Evolutionary conservation across 1,140 invertebrate species (phyloP), one percentile per base, ranked within the genome.

Genomic region (Drosophila hydei): DNA sequence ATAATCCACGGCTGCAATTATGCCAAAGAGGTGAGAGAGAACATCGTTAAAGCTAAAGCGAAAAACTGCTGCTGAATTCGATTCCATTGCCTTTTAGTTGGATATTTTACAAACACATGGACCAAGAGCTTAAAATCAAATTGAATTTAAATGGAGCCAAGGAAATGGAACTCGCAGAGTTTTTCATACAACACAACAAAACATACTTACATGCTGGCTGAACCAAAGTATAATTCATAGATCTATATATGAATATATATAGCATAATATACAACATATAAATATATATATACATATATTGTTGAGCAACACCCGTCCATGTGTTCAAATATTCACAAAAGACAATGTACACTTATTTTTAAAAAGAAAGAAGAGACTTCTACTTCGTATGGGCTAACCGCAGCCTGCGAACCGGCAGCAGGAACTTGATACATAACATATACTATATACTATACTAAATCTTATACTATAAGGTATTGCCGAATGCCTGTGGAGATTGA

Each of bases 91-190:
- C 87, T 79, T 87, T 76, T 71, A 45, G 55, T 72, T 50, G 55
- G 64, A 79, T 87, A 88, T 88, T 88, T 90, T 80, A 56, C 52
- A 77, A 78, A 88, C 88, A 90, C 88, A 90, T 90, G 88, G 88
- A 90, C 81, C 59, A 88, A 75, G 70, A 73, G 68, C 50, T 58
- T 52, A 64, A 72, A 72, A 71, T 74, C 23, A 75, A 40, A 11
- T 48, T 55, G 38, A 18, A 40, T 60, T 67, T 36, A 12, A 68
- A 77, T 42, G 18, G 43, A 88, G 89, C 73, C 77, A 89, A 91
- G 85, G 89, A 89, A 90, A 91, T 91, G 77, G 76, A 91, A 91
- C 89, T 80, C 72, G 83, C 83, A 88, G 78, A 80, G 74, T 75
- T 83, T 79, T 78, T 75, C 71, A 58, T 56, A 33, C 30, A 70